phyloP scores from a whole-genome alignment of 2,113 vertebrate genomes.

The Uropsilus gracilis region DNA sequence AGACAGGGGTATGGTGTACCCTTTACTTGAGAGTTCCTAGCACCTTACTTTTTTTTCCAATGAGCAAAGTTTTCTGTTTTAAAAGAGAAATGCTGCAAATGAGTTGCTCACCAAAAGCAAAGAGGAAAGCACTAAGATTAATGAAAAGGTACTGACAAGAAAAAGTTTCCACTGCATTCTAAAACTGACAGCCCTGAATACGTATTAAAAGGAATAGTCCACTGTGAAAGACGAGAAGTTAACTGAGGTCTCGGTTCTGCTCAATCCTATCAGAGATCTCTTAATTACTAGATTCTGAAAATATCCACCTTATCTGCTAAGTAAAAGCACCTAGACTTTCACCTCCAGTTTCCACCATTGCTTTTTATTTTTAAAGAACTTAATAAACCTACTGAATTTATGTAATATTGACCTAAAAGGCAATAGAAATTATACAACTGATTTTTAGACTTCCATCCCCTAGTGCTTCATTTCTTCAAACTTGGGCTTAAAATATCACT shows the following conservation, averaged over 20 bases:
- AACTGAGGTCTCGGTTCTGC: slow-evolving; percentile 34
- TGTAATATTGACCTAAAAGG: slow-evolving; percentile 40
- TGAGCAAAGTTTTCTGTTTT: background rate
- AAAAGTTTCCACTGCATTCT: slow-evolving; percentile 49
- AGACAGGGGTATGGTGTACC: background rate
- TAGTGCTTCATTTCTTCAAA: slow-evolving; percentile 43
- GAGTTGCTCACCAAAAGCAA: slow-evolving; percentile 35
- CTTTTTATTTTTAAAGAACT: slow-evolving; percentile 61
- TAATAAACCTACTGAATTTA: slow-evolving; percentile 52
- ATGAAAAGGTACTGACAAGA: slow-evolving; percentile 37
- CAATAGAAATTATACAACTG: slow-evolving; percentile 49
- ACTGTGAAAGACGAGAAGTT: slow-evolving; percentile 34
- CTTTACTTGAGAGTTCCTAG: background rate
- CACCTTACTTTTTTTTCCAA: background rate
- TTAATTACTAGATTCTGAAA: slow-evolving; percentile 76
- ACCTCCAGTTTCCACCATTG: slow-evolving; percentile 53
- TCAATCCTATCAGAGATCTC: slow-evolving; percentile 80
- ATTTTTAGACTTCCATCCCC: slow-evolving; percentile 61
- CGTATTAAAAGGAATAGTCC: slow-evolving; percentile 39
- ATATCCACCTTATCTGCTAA: slow-evolving; percentile 65
- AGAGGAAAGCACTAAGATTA: slow-evolving; percentile 20
- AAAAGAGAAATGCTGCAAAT: background rate
- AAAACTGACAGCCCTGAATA: slow-evolving; percentile 23
- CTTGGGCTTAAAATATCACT: slow-evolving; percentile 55
- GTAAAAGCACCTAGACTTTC: slow-evolving; percentile 55